Percentiles rank a stretch among this genome's conserved stretches.
Conservation (phyloP, 2,797 vertebrate genomes). For the Poecilia velifera region DNA sequence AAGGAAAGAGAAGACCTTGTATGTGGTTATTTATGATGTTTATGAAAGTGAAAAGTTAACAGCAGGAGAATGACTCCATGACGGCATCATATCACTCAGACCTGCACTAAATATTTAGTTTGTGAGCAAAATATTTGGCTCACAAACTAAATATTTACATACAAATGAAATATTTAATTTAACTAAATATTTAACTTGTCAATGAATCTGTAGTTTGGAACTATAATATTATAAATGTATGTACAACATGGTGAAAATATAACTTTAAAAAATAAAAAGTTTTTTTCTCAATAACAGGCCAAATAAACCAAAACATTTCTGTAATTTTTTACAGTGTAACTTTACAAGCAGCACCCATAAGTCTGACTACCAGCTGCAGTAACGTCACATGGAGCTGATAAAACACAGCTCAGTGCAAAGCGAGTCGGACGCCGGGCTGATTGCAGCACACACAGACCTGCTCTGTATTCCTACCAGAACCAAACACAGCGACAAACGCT, state of each 20-base stretch:
- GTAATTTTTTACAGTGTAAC: not conserved
- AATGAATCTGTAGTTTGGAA: not conserved
- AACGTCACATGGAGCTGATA: not conserved
- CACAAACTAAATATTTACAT: no score
- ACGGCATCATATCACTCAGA: no score
- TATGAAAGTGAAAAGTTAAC: no score
- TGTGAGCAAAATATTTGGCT: no score
- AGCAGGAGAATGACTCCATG: no score
- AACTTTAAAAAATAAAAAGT: not conserved
- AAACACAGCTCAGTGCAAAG: constrained; percentile 7
- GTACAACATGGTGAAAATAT: not conserved
- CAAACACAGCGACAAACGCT: constrained; percentile 31
- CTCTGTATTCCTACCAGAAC: constrained; percentile 48
- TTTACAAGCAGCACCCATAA: not conserved
- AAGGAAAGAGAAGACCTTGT: no score
- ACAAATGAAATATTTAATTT: no score
- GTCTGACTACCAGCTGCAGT: not conserved
- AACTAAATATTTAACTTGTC: not conserved
- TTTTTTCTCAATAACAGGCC: not conserved
- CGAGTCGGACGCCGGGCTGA: constrained; percentile 3
- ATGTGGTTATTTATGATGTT: no score
- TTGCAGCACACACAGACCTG: constrained; percentile 7
- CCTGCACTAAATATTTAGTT: not conserved
- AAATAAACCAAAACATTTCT: not conserved
- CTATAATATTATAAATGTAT: not conserved